Conservation (phyloP, 2,888 invertebrate genomes). For the Cylloceria caligata region DNA sequence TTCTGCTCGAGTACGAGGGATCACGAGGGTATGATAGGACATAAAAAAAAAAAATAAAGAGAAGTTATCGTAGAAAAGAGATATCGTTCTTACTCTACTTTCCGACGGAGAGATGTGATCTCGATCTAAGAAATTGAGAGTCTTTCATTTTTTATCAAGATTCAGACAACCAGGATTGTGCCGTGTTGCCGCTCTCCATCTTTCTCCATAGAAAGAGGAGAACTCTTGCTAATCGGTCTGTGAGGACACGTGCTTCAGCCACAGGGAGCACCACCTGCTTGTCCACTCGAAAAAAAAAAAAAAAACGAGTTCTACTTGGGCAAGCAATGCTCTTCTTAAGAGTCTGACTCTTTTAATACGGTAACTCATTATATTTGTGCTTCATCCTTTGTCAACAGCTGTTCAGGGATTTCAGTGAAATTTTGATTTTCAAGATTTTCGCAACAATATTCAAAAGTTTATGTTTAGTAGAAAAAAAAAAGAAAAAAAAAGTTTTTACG, state of each 20-base stretch:
- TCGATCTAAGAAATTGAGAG: constrained; percentile 22
- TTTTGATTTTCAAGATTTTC: background rate
- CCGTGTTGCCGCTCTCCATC: background rate
- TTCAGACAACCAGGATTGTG: constrained; percentile 7
- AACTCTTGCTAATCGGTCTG: background rate
- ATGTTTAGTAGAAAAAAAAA: too few relatives aligned
- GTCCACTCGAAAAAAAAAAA: constrained; percentile 32
- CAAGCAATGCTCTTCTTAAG: constrained; percentile 31
- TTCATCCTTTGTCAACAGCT: background rate
- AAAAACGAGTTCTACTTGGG: constrained; percentile 20
- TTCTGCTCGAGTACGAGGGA: constrained; percentile 7
- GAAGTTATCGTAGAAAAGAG: background rate
- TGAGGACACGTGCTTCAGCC: constrained; percentile 44
- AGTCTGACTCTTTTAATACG: constrained; percentile 1
- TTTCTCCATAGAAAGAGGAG: constrained; percentile 19
- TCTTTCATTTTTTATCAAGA: constrained; percentile 49
- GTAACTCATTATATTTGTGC: background rate
- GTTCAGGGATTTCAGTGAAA: background rate
- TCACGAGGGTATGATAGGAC: background rate
- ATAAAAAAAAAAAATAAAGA: background rate
- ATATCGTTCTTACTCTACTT: constrained; percentile 46
- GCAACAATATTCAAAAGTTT: too few relatives aligned
- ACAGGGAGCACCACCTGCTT: constrained; percentile 35
- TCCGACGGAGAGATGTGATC: constrained; percentile 20
- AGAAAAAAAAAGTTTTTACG: too few relatives aligned